A percentile compares a stretch with the other conserved stretches of the same genome.
phyloP scores from a whole-genome alignment of 2,888 invertebrate species.

The Amphimallon solstitiale region DNA sequence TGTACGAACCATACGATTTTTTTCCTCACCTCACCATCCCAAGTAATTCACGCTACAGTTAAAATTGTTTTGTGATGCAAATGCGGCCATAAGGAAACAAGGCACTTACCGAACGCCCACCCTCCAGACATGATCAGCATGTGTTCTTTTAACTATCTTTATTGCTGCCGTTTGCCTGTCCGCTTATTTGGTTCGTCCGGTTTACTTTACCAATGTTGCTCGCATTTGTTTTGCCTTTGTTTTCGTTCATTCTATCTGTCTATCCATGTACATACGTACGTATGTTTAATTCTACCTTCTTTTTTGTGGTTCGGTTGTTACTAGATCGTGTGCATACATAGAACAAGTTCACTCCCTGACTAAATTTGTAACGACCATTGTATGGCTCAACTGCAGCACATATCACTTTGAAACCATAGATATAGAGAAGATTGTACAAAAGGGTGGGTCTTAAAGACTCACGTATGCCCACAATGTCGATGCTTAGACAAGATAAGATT shows the following conservation, averaged over 20 bases:
- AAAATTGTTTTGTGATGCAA: conserved; percentile 56
- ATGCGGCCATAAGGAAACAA: conserved; percentile 56
- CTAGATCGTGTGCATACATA: too few species aligned
- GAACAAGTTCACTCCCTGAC: background rate
- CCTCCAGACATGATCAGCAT: conserved; percentile 52
- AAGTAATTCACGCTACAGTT: too few species aligned
- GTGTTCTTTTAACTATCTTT: conserved; percentile 51
- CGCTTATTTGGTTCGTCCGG: conserved; percentile 2
- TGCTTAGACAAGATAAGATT: too few species aligned
- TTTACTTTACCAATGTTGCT: too few species aligned
- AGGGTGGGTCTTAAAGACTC: too few species aligned
- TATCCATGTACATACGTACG: too few species aligned
- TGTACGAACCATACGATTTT: conserved; percentile 4
- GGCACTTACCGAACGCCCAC: conserved; percentile 56
- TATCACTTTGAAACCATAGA: background rate
- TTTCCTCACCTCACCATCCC: background rate
- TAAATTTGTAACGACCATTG: conserved; percentile 14
- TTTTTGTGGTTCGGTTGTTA: background rate
- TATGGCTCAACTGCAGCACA: conserved; percentile 8
- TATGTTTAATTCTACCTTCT: background rate
- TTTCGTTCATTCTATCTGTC: too few species aligned
- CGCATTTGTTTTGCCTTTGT: too few species aligned
- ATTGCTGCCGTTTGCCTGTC: conserved; percentile 42
- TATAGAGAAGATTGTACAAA: too few species aligned
- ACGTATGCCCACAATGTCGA: too few species aligned